Percentiles rank a stretch among this genome's conserved stretches.
These are phyloP conservation scores for Pygoscelis adeliae DNA, from an alignment of 2,113 vertebrate genomes.

Conservation along the genomic window DNA sequence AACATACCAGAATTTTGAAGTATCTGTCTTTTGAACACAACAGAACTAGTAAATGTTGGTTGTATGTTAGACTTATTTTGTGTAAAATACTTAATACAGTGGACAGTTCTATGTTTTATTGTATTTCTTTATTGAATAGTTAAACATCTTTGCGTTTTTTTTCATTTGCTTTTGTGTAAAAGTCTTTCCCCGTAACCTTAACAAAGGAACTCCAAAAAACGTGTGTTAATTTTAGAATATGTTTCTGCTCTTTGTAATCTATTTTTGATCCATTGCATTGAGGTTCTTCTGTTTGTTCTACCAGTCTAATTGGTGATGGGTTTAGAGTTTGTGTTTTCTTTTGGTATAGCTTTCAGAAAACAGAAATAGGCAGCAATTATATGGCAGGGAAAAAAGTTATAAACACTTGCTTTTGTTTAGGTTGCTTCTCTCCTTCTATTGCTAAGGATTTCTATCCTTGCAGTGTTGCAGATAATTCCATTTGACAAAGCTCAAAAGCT, in stretches of 20 bases:
- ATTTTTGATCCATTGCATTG: background rate
- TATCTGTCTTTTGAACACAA: background rate
- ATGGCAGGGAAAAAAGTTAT: background rate
- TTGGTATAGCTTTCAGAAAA: background rate
- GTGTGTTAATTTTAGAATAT: background rate
- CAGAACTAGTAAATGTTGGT: background rate
- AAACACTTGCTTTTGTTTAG: background rate
- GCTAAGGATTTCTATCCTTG: background rate
- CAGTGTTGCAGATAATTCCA: background rate
- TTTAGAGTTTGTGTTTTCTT: background rate
- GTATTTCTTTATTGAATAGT: background rate
- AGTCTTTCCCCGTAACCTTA: background rate
- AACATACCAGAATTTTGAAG: background rate
- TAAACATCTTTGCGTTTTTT: background rate
- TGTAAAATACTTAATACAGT: background rate
- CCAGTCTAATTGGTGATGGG: background rate
- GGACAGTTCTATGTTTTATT: background rate
- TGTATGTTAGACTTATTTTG: background rate
- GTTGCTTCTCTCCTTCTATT: background rate
- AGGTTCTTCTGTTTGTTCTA: background rate
- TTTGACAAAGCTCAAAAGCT: background rate
- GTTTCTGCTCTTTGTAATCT: background rate
- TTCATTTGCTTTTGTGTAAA: background rate
- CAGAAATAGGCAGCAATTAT: background rate
- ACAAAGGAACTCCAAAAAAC: background rate